Conservation (phyloP, 2,888 invertebrate species). For the Linnaemya vulpina region DNA sequence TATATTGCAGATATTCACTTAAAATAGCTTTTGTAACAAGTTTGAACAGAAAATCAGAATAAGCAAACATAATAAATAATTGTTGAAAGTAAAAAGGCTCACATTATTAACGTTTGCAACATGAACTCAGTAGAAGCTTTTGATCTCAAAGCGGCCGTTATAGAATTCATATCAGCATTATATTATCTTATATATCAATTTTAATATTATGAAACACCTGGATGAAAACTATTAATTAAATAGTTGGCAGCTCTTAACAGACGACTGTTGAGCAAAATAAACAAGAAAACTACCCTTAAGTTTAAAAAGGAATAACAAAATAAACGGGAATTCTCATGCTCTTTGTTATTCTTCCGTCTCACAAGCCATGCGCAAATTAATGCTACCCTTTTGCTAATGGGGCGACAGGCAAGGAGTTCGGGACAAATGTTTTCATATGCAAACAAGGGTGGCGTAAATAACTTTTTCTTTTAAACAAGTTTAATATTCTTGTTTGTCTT, state of each 20-base stretch:
- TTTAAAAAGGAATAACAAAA: constrained; percentile 2
- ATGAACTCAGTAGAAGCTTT: too few relatives aligned
- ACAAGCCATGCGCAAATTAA: constrained; percentile 43
- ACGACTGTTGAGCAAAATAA: constrained; percentile 30
- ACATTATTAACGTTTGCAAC: too few relatives aligned
- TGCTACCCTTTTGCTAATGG: constrained; percentile 20
- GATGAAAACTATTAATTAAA: background rate
- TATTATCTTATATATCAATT: background rate
- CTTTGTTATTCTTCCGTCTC: background rate
- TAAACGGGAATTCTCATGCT: background rate
- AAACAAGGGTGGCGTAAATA: constrained; percentile 48
- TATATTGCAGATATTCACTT: too few relatives aligned
- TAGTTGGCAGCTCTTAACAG: constrained; percentile 40
- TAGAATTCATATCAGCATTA: too few relatives aligned
- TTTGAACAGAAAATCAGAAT: too few relatives aligned
- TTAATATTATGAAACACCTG: background rate
- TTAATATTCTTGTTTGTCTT: constrained; percentile 9
- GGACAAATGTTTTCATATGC: constrained; percentile 10
- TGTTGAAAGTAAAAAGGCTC: too few relatives aligned
- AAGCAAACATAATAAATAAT: too few relatives aligned
- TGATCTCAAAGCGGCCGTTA: too few relatives aligned
- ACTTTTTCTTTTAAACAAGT: constrained; percentile 22
- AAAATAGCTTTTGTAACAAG: too few relatives aligned
- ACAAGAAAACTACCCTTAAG: constrained; percentile 53
- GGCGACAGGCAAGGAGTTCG: background rate